These are phyloP conservation scores for Globicephala melas DNA, from an alignment of 2,113 vertebrate species.

Conservation along the genomic window DNA sequence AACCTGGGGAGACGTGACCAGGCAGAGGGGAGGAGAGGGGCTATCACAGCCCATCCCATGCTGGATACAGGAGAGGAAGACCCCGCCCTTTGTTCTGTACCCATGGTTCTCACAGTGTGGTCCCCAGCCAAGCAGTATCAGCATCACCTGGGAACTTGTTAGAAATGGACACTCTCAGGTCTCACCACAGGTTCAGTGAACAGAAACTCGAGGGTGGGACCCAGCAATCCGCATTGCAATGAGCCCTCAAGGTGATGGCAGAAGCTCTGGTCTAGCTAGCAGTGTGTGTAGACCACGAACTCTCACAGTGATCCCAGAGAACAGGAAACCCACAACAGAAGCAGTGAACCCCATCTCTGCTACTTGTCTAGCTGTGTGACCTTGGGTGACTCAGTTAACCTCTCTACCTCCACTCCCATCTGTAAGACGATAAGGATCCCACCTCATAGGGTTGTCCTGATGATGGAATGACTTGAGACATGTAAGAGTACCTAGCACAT, in stretches of 20 bases:
- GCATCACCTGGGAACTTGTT: neutral
- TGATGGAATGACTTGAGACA: neutral
- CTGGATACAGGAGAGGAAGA: neutral
- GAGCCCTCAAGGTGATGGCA: neutral
- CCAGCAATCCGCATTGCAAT: neutral
- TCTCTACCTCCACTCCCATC: neutral
- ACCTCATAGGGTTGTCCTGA: neutral
- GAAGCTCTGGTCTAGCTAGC: neutral
- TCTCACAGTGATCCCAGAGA: neutral
- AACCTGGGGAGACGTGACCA: neutral
- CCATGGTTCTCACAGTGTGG: neutral
- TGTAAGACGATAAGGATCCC: neutral
- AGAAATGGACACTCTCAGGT: neutral
- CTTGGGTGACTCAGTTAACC: neutral
- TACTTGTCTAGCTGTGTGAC: neutral
- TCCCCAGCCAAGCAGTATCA: neutral
- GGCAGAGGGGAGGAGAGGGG: neutral
- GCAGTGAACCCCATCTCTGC: neutral
- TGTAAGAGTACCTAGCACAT: neutral
- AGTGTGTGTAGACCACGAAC: neutral
- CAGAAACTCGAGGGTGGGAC: neutral
- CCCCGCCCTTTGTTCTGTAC: neutral
- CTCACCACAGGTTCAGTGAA: neutral
- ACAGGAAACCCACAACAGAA: neutral
- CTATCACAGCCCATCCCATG: too few species aligned